Base-by-base conservation (phyloP, 1,140 invertebrate genomes). In the Bradysia coprophila region DNA sequence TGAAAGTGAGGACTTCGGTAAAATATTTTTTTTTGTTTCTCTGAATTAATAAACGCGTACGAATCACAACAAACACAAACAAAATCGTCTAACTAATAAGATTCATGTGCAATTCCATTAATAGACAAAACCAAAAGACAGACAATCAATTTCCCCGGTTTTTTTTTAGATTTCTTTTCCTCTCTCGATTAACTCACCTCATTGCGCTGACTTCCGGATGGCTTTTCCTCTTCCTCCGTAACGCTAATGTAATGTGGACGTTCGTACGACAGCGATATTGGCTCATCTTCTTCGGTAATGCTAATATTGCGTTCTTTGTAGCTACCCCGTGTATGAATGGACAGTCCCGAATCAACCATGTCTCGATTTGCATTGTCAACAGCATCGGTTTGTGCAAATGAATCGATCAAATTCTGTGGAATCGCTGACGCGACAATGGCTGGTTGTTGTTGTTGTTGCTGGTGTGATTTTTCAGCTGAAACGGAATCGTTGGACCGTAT, bases 171-270 rank as follows among this genome's bases (percentile, higher is more conserved):
- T n/a, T n/a, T n/a, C n/a, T n/a, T n/a, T n/a, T n/a, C n/a, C n/a
- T n/a, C n/a, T n/a, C n/a, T n/a, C n/a, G n/a, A n/a, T n/a, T n/a
- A n/a, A 28, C 24, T 28, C 6, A 28, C 24, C 24, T 28, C 24
- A 28, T 28, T 28, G 6, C 6, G 6, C 13, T 28, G 24, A 28
- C 18, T 36, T 6, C 18, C 36, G 18, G 18, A 10, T 10, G 21
- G 11, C 10, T 20, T 16, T 45, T 55, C 54, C 43, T 57, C 55
- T 44, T 59, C 55, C 43, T 59, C 54, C 33, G 54, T 55, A 20
- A 59, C 49, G 41, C 57, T 59, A 31, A 52, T 50, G 38, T 55
- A 59, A 40, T 50, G 57, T 47, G 52, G 56, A 24, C 55, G 57
- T 16, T 59, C 57, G 39, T 51, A 51, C 1, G 55, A 36, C 43